Conservation (phyloP, 2,113 vertebrate genomes). For the Rhegmatorhina hoffmannsi region DNA sequence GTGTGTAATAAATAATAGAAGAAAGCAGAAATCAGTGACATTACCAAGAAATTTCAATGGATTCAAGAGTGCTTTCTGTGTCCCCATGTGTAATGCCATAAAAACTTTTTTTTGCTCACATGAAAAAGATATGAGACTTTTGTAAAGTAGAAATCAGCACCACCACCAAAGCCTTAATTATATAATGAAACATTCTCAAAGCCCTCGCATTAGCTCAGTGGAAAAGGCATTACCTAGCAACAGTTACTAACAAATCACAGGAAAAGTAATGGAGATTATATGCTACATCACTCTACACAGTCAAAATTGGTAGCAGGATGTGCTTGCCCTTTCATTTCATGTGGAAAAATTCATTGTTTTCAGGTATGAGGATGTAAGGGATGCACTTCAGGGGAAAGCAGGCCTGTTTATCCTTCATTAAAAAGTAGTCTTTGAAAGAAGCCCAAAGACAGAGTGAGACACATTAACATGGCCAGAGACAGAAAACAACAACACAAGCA, state of each 20-base stretch:
- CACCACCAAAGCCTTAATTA: slow-evolving; percentile 60
- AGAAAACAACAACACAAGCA: not conserved
- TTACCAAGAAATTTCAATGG: not conserved
- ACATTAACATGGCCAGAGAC: not conserved
- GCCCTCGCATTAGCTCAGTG: slow-evolving; percentile 54
- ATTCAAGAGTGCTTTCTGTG: not conserved
- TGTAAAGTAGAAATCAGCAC: not conserved
- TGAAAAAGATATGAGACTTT: slow-evolving; percentile 3
- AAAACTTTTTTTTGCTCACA: not conserved
- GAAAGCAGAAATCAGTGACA: not conserved
- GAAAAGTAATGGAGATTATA: slow-evolving; percentile 50
- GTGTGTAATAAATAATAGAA: not conserved
- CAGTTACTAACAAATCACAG: slow-evolving; percentile 60
- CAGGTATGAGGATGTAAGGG: not conserved
- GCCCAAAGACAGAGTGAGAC: not conserved
- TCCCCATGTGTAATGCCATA: not conserved
- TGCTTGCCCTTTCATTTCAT: slow-evolving; percentile 47
- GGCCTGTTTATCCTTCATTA: not conserved
- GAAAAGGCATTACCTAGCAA: slow-evolving; percentile 72
- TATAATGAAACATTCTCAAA: slow-evolving; percentile 54
- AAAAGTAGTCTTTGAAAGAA: slow-evolving; percentile 4
- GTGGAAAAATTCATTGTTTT: slow-evolving; percentile 52
- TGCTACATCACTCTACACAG: slow-evolving; percentile 15
- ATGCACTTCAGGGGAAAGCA: not conserved
- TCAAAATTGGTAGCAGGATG: slow-evolving; percentile 53